Evolutionary conservation across 2,888 invertebrate genomes (phyloP), one percentile per base, ranked within the genome.

Genomic region (Lutraria lutraria): DNA sequence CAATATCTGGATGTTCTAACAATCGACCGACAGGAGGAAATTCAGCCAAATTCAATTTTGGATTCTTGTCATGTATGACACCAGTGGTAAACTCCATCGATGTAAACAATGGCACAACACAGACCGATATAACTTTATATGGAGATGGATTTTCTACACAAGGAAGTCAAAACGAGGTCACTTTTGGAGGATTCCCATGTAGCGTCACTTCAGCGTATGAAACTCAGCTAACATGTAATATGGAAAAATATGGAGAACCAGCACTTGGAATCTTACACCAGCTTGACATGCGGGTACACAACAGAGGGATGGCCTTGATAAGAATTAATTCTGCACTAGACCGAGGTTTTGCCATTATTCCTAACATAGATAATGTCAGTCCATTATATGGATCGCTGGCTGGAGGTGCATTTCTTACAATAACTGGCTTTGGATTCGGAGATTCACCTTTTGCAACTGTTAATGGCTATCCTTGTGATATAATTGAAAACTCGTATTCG

Each of bases 151-250:
- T 95, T 56, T 93, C 94, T 13, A 63, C 88, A 6, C 88, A 85
- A 3, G 68, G 80, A 0, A 94, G 94, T 85, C 93, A 94, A 81
- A 94, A 95, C 85, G 94, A 94, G 83, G 90, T 95, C n/a, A 87
- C 13, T 0, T 91, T 94, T 81, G 94, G 92, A 19, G 90, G 88
- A 56, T 89, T 85, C 25, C 60, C 80, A 8, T 93, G 93, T 83
- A 63, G 29, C 16, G 92, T 92, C 8, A 81, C 82, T 0, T 79
- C 86, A 0, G 86, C 92, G 1, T 83, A 89, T 16, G 85, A 86
- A 4, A 63, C 79, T 6, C 34, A 79, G 13, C 53, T 94, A 21
- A 85, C 83, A 10, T 93, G 93, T 63, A 88, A 43, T 1, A 83
- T 94, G 29, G 92, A 87, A 15, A 89, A 91, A 16, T 21, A 72